Conservation (phyloP, 2,888 invertebrate species). For the Lypha dubia region DNA sequence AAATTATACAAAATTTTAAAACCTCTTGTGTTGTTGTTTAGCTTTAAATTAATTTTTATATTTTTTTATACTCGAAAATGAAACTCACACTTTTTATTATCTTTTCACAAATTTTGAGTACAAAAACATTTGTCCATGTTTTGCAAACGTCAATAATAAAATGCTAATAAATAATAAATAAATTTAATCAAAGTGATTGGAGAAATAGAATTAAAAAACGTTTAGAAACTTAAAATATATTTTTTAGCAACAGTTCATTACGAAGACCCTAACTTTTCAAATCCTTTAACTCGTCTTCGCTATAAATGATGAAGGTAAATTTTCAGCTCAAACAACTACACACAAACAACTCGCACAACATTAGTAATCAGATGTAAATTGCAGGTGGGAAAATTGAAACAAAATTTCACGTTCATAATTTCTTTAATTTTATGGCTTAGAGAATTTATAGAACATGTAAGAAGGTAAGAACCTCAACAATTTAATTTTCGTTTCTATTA, state of each 20-base stretch:
- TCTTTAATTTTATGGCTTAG: slow-evolving; percentile 25
- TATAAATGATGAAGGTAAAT: slow-evolving; percentile 46
- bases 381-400: not conserved
- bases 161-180: slow-evolving; percentile 62
- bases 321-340: not conserved
- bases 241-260: slow-evolving; percentile 10
- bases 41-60: too few relatives aligned
- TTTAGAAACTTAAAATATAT: slow-evolving; percentile 15
- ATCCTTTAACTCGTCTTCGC: slow-evolving; percentile 22
- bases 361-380: not conserved
- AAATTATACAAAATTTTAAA: too few relatives aligned
- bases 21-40: too few relatives aligned
- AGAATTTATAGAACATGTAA: slow-evolving; percentile 14
- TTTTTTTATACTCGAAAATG: too few relatives aligned
- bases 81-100: slow-evolving; percentile 61
- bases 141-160: slow-evolving; percentile 65
- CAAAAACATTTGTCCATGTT: slow-evolving; percentile 25
- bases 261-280: slow-evolving; percentile 35
- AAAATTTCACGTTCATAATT: slow-evolving; percentile 55
- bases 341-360: not conserved
- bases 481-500: too few relatives aligned
- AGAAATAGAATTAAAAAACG: slow-evolving; percentile 28
- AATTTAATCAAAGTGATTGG: slow-evolving; percentile 36
- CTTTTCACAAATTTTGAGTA: slow-evolving; percentile 41
- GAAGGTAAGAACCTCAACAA: too few relatives aligned